Evolutionary conservation across 2,113 vertebrate species (phyloP), one percentile per base, ranked within the genome.

Genomic region (Peromyscus leucopus): DNA sequence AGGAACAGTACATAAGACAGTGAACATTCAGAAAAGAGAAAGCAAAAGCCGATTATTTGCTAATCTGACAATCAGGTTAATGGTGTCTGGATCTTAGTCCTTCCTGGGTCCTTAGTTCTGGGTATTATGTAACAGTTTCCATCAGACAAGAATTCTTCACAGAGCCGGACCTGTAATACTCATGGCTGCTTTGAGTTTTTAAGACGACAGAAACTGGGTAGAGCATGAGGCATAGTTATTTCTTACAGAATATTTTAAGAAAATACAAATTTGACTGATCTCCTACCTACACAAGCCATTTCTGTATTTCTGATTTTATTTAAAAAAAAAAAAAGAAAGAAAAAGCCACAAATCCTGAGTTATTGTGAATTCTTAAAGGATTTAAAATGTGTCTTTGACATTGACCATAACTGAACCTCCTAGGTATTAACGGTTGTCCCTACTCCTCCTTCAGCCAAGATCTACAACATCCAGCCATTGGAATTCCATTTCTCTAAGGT

Each of bases 291-390:
- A 57, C 21, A 75, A 85, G 39, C 80, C 57, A 89, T 87, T 85
- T 55, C 74, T 67, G n/a, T 39, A 91, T 89, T 88, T 90, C 17
- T 59, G 26, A 91, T 51, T 0, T 39, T 11, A 80, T 46, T 42
- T 42, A 42, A 42, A 42, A 42, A 42, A 42, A 42, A 42, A 42
- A 42, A 42, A 42, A n/a, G n/a, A n/a, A 79, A 67, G 22, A n/a
- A 82, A 42, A 28, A 79, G 33, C 51, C 5, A 19, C 82, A 85
- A 97, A 90, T 69, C n/a, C 31, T 39, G 69, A 97, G 69, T 79
- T 57, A 76, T 19, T 80, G 48, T 93, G 91, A 94, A 95, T 91
- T 96, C 87, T 59, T 93, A 13, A 10, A 95, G 74, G 57, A 79
- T 88, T 93, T 90, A 93, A 96, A 80, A 51, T 69, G 74, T 61